A percentile compares a stretch with the other conserved stretches of the same genome.
These are phyloP conservation scores for Phymastichus coffea DNA, from an alignment of 1,140 invertebrate genomes.

Conservation along the genomic window DNA sequence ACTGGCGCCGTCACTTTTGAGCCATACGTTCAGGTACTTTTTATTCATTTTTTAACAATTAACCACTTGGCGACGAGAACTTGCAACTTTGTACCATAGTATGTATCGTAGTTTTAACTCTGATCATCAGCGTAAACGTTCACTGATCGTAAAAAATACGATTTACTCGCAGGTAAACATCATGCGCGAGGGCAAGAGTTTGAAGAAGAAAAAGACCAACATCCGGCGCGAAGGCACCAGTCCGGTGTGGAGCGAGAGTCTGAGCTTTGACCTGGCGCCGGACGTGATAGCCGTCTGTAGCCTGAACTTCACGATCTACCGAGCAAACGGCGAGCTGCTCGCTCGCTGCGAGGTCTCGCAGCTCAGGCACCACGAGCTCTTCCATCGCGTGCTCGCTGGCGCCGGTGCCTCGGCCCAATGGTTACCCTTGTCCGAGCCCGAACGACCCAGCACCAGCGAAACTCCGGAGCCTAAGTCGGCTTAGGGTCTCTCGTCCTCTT, in stretches of 20 bases:
- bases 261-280: conserved; percentile 76
- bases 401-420: conserved; percentile 62
- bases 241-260: conserved; percentile 85
- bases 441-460: conserved; percentile 1
- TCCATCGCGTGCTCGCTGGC: conserved; percentile 59
- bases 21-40: conserved; percentile 76
- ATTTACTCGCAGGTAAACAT: conserved; percentile 59
- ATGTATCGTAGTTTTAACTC: no score
- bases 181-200: conserved; percentile 72
- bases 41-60: conserved; percentile 3
- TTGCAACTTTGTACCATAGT: no score
- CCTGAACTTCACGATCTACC: conserved; percentile 59
- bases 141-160: background rate
- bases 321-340: conserved; percentile 59
- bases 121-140: no score
- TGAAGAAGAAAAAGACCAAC: conserved; percentile 89
- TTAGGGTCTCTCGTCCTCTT: background rate
- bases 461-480: background rate
- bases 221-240: conserved; percentile 81
- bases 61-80: background rate
- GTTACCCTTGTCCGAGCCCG: conserved; percentile 54
- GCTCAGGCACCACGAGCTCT: conserved; percentile 57
- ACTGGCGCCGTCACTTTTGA: conserved; percentile 61
- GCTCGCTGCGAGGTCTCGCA: conserved; percentile 56
- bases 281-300: conserved; percentile 58